Conservation (phyloP, 2,888 invertebrate species). For the Nebria salina region DNA sequence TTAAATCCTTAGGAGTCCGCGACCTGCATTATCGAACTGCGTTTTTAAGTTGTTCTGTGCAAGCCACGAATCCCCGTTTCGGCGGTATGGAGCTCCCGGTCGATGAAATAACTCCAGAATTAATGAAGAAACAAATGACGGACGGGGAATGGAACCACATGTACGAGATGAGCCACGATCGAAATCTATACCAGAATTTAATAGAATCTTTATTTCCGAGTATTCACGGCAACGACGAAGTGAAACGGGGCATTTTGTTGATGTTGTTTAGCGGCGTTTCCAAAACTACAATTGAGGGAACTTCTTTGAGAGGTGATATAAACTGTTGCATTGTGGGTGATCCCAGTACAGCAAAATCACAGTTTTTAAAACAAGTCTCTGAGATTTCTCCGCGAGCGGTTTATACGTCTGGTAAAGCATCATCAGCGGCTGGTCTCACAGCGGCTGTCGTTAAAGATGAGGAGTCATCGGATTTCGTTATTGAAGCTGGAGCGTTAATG, state of each 20-base stretch:
- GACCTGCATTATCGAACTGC: conserved; percentile 90
- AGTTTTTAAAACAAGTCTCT: conserved; percentile 90
- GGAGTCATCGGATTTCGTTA: conserved; percentile 98
- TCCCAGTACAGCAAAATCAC: conserved; percentile 98
- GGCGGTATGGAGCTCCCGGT: conserved; percentile 83
- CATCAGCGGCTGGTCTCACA: conserved; percentile 96
- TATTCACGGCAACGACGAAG: conserved; percentile 96
- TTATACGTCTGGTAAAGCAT: conserved; percentile 99
- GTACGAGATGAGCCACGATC: conserved; percentile 96
- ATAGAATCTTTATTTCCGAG: conserved; percentile 94
- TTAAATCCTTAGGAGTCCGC: conserved; percentile 78
- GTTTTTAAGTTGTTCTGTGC: conserved; percentile 93
- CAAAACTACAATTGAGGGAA: conserved; percentile 92
- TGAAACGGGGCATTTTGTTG: conserved; percentile 83
- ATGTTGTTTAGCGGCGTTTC: conserved; percentile 98
- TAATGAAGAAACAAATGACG: conserved; percentile 93
- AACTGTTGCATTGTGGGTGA: conserved; percentile 99
- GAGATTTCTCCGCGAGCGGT: conserved; percentile 96
- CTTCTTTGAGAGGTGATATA: conserved; percentile 93
- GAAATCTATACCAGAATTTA: conserved; percentile 88
- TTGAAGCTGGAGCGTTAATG: conserved; percentile 99
- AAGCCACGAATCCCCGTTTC: conserved; percentile 86
- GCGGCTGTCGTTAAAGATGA: conserved; percentile 99
- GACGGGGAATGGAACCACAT: conserved; percentile 94
- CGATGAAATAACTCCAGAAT: conserved; percentile 90